phyloP scores from a whole-genome alignment of 2,113 vertebrate species.

The Tricholaema leucomelas region DNA sequence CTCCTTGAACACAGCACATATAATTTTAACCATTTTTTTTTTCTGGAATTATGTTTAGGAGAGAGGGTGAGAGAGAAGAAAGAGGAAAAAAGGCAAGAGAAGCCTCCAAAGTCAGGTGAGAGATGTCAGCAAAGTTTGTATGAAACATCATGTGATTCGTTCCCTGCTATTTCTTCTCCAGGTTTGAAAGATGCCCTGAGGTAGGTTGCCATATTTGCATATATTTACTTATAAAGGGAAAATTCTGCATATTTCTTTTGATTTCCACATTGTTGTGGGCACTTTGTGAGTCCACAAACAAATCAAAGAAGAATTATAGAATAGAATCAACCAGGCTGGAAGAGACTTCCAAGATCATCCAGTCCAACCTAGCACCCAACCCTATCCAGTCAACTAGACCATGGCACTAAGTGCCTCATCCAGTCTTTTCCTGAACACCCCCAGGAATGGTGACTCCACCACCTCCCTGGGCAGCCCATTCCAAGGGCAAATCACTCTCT shows the following conservation, averaged over 20 bases:
- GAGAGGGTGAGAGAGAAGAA: background rate
- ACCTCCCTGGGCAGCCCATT: too few species aligned
- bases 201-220: constrained; percentile 1
- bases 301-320: constrained; percentile 19
- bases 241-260: background rate
- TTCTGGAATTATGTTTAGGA: background rate
- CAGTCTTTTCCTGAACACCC: too few species aligned
- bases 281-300: background rate
- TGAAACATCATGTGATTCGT: background rate
- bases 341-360: too few species aligned
- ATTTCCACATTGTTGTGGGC: constrained; percentile 16
- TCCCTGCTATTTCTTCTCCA: background rate
- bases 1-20: background rate
- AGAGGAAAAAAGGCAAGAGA: background rate
- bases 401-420: too few species aligned
- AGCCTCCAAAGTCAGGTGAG: background rate
- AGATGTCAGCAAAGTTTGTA: background rate
- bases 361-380: too few species aligned
- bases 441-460: too few species aligned
- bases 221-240: constrained; percentile 17
- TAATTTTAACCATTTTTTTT: background rate
- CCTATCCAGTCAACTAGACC: too few species aligned
- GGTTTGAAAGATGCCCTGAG: constrained; percentile 10
- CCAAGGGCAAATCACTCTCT: too few species aligned
- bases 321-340: too few species aligned